Conservation (phyloP, 2,113 vertebrate genomes). For the Myotis yumanensis region DNA sequence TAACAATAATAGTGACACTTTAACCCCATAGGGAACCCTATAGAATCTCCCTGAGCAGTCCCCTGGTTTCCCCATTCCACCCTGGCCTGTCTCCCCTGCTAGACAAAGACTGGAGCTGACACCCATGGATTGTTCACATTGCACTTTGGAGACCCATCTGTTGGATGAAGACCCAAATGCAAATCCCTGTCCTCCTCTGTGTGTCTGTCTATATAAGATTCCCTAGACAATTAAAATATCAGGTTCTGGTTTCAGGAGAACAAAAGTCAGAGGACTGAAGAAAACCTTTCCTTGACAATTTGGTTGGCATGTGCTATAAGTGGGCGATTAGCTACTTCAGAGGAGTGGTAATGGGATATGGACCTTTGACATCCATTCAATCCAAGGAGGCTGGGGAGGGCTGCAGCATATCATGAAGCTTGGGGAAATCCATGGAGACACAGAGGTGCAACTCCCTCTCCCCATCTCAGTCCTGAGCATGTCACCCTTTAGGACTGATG, state of each 20-base stretch:
- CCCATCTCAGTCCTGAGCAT: neutral
- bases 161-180: neutral
- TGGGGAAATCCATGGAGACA: neutral
- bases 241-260: slow-evolving; percentile 62
- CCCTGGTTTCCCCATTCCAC: neutral
- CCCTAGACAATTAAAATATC: neutral
- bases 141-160: neutral
- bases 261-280: slow-evolving; percentile 39
- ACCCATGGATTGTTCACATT: neutral
- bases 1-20: neutral
- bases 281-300: slow-evolving; percentile 51
- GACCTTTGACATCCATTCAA: slow-evolving; percentile 64
- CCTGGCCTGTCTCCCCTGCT: neutral
- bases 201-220: neutral
- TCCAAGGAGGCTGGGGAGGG: neutral
- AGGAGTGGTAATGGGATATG: slow-evolving; percentile 75
- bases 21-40: neutral
- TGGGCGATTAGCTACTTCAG: neutral
- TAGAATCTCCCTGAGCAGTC: neutral
- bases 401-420: neutral
- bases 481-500: neutral
- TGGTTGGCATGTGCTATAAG: neutral
- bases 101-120: neutral
- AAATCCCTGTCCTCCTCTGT: neutral
- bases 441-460: neutral